Conservation (phyloP, 1,140 invertebrate species). For the Scaptomyza montana region DNA sequence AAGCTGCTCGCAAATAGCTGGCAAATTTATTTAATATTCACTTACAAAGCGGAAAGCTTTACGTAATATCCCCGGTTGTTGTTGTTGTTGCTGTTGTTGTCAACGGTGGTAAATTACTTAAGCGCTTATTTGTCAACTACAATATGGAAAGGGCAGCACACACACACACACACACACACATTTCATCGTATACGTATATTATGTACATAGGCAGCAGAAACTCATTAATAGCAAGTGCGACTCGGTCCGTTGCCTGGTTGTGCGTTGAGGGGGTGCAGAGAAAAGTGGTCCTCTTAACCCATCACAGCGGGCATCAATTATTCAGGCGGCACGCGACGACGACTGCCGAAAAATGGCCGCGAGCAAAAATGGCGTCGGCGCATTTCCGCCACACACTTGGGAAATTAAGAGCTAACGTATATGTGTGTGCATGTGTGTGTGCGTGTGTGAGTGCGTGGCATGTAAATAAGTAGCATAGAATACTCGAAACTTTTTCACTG, state of each 20-base stretch:
- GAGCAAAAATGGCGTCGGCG: constrained; percentile 55
- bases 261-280: background rate
- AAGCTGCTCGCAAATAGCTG: constrained; percentile 66
- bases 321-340: constrained; percentile 65
- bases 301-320: constrained; percentile 64
- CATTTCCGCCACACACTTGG: constrained; percentile 56
- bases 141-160: constrained; percentile 39
- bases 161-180: constrained; percentile 18
- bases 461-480: constrained; percentile 40
- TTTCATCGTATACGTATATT: constrained; percentile 31
- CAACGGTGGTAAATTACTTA: constrained; percentile 76
- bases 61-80: constrained; percentile 33
- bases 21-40: constrained; percentile 82
- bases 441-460: constrained; percentile 26
- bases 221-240: constrained; percentile 71
- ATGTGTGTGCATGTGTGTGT: constrained; percentile 10
- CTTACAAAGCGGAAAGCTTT: constrained; percentile 56
- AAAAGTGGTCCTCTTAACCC: constrained; percentile 52
- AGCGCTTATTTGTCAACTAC: constrained; percentile 80
- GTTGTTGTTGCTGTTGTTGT: constrained; percentile 31
- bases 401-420: constrained; percentile 54
- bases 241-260: background rate
- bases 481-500: constrained; percentile 38
- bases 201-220: constrained; percentile 69
- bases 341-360: constrained; percentile 64